Percentiles rank a stretch among this genome's conserved stretches.
Conservation (phyloP, 2,888 invertebrate species). For the Odontothrips loti region DNA sequence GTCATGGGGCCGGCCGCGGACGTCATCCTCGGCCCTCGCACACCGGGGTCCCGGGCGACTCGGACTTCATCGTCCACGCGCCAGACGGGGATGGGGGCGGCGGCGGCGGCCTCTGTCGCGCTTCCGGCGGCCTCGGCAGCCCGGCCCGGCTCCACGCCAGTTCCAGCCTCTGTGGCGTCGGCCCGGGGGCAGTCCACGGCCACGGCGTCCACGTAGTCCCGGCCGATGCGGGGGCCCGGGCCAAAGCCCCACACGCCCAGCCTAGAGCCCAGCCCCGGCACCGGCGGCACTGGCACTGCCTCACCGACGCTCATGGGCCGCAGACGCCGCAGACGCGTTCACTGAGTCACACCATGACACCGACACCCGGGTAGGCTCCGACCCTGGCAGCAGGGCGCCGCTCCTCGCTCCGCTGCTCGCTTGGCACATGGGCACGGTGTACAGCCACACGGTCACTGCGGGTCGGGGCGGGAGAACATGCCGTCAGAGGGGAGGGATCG, state of each 20-base stretch:
- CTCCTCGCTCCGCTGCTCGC: neutral
- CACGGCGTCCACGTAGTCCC: neutral
- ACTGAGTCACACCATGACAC: neutral
- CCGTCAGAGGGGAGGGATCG: neutral
- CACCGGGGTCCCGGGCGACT: conserved; percentile 24
- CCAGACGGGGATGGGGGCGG: conserved; percentile 34
- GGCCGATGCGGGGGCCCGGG: neutral
- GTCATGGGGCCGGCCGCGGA: neutral
- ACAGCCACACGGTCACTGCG: neutral
- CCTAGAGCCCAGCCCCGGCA: neutral
- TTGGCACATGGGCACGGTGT: no score
- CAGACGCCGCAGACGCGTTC: no score
- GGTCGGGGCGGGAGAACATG: neutral
- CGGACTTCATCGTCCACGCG: conserved; percentile 29
- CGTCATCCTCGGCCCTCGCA: conserved; percentile 25
- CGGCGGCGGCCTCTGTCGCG: conserved; percentile 33
- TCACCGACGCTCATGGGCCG: neutral
- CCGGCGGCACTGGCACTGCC: neutral
- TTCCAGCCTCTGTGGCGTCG: neutral
- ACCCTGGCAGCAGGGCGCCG: neutral
- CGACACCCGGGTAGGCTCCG: neutral
- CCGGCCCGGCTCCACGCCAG: no score
- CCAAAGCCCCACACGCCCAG: neutral
- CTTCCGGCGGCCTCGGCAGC: conserved; percentile 5
- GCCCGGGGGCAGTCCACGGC: neutral